Evolutionary conservation across 1,140 invertebrate species (phyloP).

Genomic region (Penaeus chinensis): DNA sequence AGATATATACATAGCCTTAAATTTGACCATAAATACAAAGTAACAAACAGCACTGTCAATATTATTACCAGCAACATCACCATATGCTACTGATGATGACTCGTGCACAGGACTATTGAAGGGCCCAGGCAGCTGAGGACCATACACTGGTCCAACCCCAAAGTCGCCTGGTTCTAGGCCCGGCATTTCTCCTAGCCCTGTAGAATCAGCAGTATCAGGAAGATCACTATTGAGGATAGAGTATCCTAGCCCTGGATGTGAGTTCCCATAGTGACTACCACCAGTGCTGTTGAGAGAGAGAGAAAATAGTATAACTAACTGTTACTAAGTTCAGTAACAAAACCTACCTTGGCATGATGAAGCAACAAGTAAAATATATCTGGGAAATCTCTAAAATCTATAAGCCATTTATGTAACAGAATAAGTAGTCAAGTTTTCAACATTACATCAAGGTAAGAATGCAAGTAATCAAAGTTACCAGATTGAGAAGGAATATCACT

Average conservation of each 20-base stretch:
- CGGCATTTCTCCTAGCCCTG: conserved; percentile 41
- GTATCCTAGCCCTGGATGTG: conserved; percentile 58
- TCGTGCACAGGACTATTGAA: conserved; percentile 43
- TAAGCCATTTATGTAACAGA: neutral
- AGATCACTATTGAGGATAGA: conserved; percentile 35
- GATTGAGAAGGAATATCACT: no score
- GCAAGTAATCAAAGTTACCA: neutral
- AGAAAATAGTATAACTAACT: neutral
- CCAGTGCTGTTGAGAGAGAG: conserved; percentile 31
- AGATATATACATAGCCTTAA: no score
- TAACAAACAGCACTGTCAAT: neutral
- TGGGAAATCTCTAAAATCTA: neutral
- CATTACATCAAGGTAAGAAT: conserved; percentile 1
- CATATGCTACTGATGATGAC: conserved; percentile 34
- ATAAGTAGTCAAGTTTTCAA: conserved; percentile 2
- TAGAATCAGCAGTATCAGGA: conserved; percentile 31
- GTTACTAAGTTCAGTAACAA: neutral
- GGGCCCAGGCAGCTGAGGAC: conserved; percentile 51
- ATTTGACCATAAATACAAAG: neutral
- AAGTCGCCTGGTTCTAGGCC: conserved; percentile 45
- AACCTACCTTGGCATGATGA: neutral
- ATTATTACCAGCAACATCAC: conserved; percentile 48
- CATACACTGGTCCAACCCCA: conserved; percentile 54
- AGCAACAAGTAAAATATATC: neutral
- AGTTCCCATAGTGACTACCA: conserved; percentile 44